Evolutionary conservation across 1,140 invertebrate genomes (phyloP).

Genomic region (Drosophila jambulina): DNA sequence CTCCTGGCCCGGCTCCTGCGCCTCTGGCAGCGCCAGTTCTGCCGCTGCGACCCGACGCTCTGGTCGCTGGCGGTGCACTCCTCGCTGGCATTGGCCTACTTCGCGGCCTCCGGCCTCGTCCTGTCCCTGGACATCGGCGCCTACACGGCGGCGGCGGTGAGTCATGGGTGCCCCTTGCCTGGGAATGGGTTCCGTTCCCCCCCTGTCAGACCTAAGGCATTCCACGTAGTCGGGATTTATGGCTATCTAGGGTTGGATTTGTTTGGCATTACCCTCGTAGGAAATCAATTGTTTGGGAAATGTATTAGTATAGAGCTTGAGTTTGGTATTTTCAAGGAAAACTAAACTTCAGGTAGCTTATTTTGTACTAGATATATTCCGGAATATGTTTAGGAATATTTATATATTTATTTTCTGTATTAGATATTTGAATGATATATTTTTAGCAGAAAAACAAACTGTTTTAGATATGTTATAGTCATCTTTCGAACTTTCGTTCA

Average conservation of each 20-base stretch:
- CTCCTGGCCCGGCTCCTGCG: slow-evolving; percentile 49
- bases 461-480: not conserved
- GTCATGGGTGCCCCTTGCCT: slow-evolving; percentile 1
- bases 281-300: not conserved
- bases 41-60: slow-evolving; percentile 33
- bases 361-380: not conserved
- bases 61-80: slow-evolving; percentile 58
- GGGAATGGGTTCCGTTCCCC: not conserved
- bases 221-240: not conserved
- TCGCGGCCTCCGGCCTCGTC: slow-evolving; percentile 69
- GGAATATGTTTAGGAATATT: not conserved
- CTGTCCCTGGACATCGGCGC: slow-evolving; percentile 59
- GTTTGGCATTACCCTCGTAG: not conserved
- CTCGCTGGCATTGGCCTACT: slow-evolving; percentile 55
- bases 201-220: not conserved
- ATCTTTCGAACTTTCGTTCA: accelerated
- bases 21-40: slow-evolving; percentile 50
- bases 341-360: not conserved
- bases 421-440: too few species aligned
- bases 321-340: not conserved
- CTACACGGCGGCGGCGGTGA: slow-evolving; percentile 71
- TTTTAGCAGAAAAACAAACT: not conserved
- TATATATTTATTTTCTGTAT: too few species aligned
- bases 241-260: not conserved
- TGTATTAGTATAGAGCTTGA: too few species aligned